These are phyloP conservation scores for Bathynomus jamesi DNA, from an alignment of 1,140 invertebrate species.

Conservation along the genomic window DNA sequence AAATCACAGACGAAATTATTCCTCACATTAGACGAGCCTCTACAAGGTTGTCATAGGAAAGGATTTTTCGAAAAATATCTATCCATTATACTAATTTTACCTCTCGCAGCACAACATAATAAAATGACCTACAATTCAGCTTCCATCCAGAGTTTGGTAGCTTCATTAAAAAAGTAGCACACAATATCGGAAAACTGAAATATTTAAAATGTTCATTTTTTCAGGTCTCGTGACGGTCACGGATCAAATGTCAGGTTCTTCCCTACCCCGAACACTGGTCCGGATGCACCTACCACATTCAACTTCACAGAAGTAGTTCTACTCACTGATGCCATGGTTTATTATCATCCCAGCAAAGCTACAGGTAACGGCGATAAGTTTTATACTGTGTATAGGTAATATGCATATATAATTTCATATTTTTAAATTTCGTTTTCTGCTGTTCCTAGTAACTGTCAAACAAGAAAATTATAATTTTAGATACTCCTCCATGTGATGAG, in stretches of 20 bases:
- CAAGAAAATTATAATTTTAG: no score
- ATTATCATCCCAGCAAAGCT: slow-evolving; percentile 30
- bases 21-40: slow-evolving; percentile 22
- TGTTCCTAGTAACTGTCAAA: no score
- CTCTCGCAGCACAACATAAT: no score
- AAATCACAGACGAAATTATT: slow-evolving; percentile 1
- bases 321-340: slow-evolving; percentile 43
- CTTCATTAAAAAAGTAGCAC: no score
- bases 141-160: no score
- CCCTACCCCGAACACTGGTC: slow-evolving; percentile 41
- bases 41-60: slow-evolving; percentile 23
- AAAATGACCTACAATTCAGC: no score
- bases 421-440: no score
- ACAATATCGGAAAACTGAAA: no score
- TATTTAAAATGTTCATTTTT: no score
- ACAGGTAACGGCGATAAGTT: no score
- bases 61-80: background rate
- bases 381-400: no score
- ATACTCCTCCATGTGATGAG: slow-evolving; percentile 24
- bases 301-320: slow-evolving; percentile 43
- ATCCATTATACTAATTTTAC: background rate
- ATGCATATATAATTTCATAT: no score
- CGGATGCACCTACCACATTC: slow-evolving; percentile 45
- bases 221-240: slow-evolving; percentile 41
- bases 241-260: slow-evolving; percentile 44